Evolutionary conservation across 2,797 vertebrate genomes (phyloP).

Genomic region (Notolabrus celidotus): DNA sequence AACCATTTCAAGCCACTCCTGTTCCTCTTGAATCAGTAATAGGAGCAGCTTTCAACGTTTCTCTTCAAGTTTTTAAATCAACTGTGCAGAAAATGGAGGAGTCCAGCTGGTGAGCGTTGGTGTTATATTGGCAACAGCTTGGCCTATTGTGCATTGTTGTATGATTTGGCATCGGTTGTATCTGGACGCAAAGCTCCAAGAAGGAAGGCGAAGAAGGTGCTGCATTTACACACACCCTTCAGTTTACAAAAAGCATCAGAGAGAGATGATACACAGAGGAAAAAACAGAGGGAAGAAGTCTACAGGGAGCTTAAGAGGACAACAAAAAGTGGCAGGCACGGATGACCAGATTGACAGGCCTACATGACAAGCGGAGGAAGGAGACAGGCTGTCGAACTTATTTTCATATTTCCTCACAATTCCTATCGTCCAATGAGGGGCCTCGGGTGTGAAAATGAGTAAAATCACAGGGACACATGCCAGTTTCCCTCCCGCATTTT

Average conservation of each 20-base stretch:
- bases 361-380: constrained; percentile 17
- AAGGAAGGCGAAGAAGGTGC: constrained; percentile 14
- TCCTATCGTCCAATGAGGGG: constrained; percentile 12
- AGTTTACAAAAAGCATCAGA: constrained; percentile 25
- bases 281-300: constrained; percentile 20
- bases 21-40: constrained; percentile 28
- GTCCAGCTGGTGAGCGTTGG: constrained; percentile 76
- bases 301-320: constrained; percentile 9
- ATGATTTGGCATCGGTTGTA: constrained; percentile 48
- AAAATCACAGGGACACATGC: background rate
- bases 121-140: constrained; percentile 57
- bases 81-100: constrained; percentile 32
- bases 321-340: constrained; percentile 5
- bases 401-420: constrained; percentile 15
- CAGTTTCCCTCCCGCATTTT: constrained; percentile 24
- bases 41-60: background rate
- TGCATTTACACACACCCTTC: constrained; percentile 35
- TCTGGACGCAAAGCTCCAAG: constrained; percentile 41
- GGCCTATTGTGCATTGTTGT: constrained; percentile 51
- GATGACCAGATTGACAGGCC: constrained; percentile 24
- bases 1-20: constrained; percentile 42
- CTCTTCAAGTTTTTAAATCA: constrained; percentile 26
- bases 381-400: constrained; percentile 25
- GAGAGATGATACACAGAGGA: constrained; percentile 23
- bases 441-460: constrained; percentile 21